Base-by-base conservation (phyloP, 2,797 vertebrate genomes). In the Epinephelus malabaricus region DNA sequence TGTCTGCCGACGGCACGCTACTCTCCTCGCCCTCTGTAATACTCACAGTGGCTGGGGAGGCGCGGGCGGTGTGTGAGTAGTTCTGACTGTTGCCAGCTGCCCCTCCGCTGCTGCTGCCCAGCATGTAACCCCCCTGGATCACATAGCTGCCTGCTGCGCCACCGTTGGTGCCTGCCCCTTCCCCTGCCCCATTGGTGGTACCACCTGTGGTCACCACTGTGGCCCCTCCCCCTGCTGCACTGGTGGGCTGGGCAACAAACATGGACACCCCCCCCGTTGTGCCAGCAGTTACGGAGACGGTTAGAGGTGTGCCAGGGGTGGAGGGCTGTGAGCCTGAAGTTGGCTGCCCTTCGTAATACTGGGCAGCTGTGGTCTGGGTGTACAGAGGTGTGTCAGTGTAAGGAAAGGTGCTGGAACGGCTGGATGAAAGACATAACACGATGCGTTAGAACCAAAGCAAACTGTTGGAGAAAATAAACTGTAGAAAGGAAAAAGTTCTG, bases 41-140 rank as follows among this genome's bases (percentile, higher is more conserved):
- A 96, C 97, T 98, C 95, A 98, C 97, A 65, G 97, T 98, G 94
- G 97, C 96, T 79, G 97, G 97, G 49, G 97, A 98, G 94, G 97
- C 96, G 70, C 97, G 97, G 87, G 97, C 96, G 83, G 95, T 97
- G 86, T 97, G 97, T 34, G 97, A 96, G 92, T 97, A 98, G 92
- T 92, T 96, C 92, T 98, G 97, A 86, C 95, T 95, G 86, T 94
- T 96, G 84, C 92, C 88, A 51, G 92, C 86, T 47, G 89, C 79
- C 65, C 89, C 88, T 73, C 87, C 92, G 58, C 90, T 90, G 77
- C 86, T 90, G 92, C 92, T 90, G 86, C 97, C 95, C 89, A 98
- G 92, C 96, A 98, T 96, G 93, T 97, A 98, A 85, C 97, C 97
- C 73, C 96, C 97, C 89, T 98, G 97, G 94, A 98, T 98, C 91